Evolutionary conservation across 1,140 invertebrate genomes (phyloP).

Genomic region (Aleiodes sp.): DNA sequence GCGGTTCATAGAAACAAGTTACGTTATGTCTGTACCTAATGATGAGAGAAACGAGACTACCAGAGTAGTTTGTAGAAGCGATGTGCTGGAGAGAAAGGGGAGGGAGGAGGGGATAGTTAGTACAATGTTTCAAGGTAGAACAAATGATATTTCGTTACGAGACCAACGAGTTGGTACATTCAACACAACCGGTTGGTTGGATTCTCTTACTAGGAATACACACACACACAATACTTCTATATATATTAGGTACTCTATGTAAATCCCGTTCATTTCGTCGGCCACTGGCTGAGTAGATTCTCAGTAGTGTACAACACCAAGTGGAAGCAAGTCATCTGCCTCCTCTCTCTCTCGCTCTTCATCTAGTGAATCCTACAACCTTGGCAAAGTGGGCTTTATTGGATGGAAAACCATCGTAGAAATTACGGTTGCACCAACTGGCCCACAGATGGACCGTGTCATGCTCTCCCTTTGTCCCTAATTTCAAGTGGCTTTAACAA

Average conservation of each 20-base stretch:
- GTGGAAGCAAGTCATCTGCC: neutral
- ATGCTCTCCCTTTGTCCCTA: slow-evolving; percentile 18
- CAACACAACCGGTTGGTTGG: too few relatives aligned
- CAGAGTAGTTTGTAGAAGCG: neutral
- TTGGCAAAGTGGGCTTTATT: slow-evolving; percentile 28
- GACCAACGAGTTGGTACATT: neutral
- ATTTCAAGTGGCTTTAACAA: slow-evolving; percentile 21
- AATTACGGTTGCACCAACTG: slow-evolving; percentile 29
- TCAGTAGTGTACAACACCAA: neutral
- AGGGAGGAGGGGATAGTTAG: neutral
- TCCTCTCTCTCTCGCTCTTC: neutral
- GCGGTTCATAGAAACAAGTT: slow-evolving; percentile 14
- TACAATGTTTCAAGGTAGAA: neutral
- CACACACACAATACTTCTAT: too few relatives aligned
- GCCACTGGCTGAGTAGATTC: too few relatives aligned
- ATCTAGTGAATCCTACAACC: neutral
- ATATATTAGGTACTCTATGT: too few relatives aligned
- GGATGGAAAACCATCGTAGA: slow-evolving; percentile 27
- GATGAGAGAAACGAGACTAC: slow-evolving; percentile 26
- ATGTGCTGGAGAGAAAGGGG: neutral
- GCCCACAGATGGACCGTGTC: slow-evolving; percentile 27
- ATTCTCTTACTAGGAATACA: too few relatives aligned
- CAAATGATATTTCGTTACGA: slow-evolving; percentile 30
- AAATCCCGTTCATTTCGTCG: too few relatives aligned
- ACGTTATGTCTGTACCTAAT: slow-evolving; percentile 21